These are phyloP conservation scores for Arenaria interpres DNA, from an alignment of 2,113 vertebrate species.

Conservation along the genomic window DNA sequence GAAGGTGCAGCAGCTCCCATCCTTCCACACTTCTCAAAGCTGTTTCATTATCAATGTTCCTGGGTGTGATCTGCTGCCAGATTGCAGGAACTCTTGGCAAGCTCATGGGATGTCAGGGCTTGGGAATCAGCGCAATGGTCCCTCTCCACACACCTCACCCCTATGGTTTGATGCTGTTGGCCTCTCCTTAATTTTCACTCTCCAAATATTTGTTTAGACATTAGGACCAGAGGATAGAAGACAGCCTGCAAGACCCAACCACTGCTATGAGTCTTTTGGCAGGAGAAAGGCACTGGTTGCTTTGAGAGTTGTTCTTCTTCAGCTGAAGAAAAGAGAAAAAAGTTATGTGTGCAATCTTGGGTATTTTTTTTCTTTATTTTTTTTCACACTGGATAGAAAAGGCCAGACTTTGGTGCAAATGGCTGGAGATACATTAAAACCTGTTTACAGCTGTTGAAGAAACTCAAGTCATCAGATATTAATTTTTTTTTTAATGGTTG, in stretches of 20 bases:
- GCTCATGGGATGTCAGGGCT: neutral
- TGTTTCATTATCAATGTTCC: constrained; percentile 4
- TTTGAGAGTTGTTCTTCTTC: neutral
- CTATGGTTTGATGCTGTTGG: neutral
- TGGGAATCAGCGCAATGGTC: neutral
- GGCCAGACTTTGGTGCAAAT: neutral
- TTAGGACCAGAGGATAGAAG: neutral
- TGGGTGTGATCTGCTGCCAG: neutral
- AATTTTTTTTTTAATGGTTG: neutral
- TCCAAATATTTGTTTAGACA: neutral
- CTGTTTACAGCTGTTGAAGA: neutral
- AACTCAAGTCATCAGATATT: neutral
- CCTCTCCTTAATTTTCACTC: neutral
- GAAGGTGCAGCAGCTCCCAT: neutral
- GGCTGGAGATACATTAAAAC: neutral
- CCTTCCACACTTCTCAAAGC: neutral
- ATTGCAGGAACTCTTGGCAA: neutral
- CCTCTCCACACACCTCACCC: neutral
- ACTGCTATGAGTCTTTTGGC: neutral
- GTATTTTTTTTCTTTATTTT: neutral
- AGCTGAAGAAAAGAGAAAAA: neutral
- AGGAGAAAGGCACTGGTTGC: neutral
- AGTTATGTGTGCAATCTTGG: neutral
- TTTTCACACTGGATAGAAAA: neutral
- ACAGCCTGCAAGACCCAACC: neutral